phyloP scores from a whole-genome alignment of 2,888 invertebrate species.

The Liopterus haemorrhoidalis region DNA sequence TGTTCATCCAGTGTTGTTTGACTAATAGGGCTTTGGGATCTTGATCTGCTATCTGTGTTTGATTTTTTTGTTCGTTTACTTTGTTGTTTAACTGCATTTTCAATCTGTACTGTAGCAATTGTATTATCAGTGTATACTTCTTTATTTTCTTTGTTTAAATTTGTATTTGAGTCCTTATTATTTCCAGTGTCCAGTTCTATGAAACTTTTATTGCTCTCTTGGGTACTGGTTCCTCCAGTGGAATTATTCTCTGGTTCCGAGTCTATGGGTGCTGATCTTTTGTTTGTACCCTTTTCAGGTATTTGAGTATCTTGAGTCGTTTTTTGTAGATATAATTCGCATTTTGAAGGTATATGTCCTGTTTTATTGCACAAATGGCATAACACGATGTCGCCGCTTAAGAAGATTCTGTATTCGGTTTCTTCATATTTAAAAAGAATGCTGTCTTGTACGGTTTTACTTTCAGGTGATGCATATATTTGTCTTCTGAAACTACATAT shows the following conservation, averaged over 20 bases:
- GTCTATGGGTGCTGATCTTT: slow-evolving; percentile 5
- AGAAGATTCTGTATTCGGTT: slow-evolving; percentile 7
- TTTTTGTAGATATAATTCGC: slow-evolving; percentile 1
- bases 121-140: neutral
- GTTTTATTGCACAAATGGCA: slow-evolving; percentile 5
- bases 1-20: slow-evolving; percentile 4
- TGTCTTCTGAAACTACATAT: slow-evolving; percentile 6
- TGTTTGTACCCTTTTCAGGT: neutral
- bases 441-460: slow-evolving; percentile 6
- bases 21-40: slow-evolving; percentile 2
- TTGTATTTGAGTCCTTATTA: slow-evolving; percentile 2
- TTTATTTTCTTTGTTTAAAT: slow-evolving; percentile 3
- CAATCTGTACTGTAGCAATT: no score
- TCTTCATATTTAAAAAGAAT: slow-evolving; percentile 5
- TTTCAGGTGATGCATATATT: slow-evolving; percentile 2
- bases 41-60: neutral
- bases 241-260: slow-evolving; percentile 6
- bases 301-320: neutral
- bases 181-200: no score
- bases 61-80: neutral
- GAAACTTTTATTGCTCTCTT: no score
- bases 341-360: neutral
- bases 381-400: slow-evolving; percentile 8
- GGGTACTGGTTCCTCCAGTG: no score
- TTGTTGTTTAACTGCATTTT: slow-evolving; percentile 1